A percentile compares a stretch with the other conserved stretches of the same genome.
phyloP scores from a whole-genome alignment of 2,797 vertebrate genomes.

The Nannoperca obscura region DNA sequence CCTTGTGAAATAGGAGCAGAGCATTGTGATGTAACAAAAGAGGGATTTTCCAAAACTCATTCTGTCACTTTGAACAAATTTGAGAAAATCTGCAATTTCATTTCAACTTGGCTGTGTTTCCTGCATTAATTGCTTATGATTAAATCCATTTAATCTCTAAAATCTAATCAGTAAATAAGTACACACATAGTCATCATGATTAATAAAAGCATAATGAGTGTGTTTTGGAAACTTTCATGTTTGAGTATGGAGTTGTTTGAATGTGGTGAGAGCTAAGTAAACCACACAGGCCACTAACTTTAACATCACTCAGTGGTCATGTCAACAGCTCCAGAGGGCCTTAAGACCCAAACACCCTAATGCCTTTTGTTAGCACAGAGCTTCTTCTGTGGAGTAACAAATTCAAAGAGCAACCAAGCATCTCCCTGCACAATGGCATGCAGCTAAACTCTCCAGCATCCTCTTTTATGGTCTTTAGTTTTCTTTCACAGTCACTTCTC shows the following conservation, averaged over 20 bases:
- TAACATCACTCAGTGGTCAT: slow-evolving; percentile 35
- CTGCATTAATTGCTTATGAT: not conserved
- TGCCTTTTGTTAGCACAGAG: slow-evolving; percentile 38
- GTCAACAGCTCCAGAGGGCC: slow-evolving; percentile 38
- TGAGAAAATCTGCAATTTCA: slow-evolving; percentile 1
- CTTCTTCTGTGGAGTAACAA: slow-evolving; percentile 12
- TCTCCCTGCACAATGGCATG: slow-evolving; percentile 14
- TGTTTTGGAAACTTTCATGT: slow-evolving; percentile 17
- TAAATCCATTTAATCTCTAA: not conserved
- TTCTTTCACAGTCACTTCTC: not conserved
- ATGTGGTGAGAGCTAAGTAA: slow-evolving; percentile 30
- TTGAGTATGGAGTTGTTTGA: slow-evolving; percentile 17
- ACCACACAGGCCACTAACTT: slow-evolving; percentile 43
- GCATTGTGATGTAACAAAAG: slow-evolving; percentile 50
- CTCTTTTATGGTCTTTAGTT: slow-evolving; percentile 16
- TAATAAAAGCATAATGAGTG: not conserved
- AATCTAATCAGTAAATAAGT: not conserved
- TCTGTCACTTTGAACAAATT: slow-evolving; percentile 15
- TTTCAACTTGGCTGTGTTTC: slow-evolving; percentile 2
- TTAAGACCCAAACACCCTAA: slow-evolving; percentile 13
- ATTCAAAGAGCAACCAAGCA: slow-evolving; percentile 25
- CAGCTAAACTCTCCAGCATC: slow-evolving; percentile 20
- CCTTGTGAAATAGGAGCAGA: slow-evolving; percentile 61
- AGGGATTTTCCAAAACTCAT: slow-evolving; percentile 68
- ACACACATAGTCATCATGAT: not conserved